Base-by-base conservation (phyloP, 1,140 invertebrate species). In the Radopholus similis region DNA sequence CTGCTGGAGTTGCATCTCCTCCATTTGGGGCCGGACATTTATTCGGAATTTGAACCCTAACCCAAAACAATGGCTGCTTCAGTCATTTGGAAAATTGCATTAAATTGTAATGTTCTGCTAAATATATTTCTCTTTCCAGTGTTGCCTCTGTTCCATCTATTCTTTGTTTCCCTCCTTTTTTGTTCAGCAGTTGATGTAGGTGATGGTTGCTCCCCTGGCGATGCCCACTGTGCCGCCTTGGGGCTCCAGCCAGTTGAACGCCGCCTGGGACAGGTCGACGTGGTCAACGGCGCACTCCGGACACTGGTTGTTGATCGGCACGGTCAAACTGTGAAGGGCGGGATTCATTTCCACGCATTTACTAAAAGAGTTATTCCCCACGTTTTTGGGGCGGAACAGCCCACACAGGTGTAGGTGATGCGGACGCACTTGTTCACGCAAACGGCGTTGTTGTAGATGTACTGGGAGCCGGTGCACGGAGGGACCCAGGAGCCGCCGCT, bases 221-320 rank as follows among this genome's bases (percentile, higher is more conserved):
- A 70, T 55, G 23, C 66, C 66, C 4, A 68, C 66, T 15, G 49
- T 68, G 11, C 64, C 66, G 4, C 65, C 66, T 13, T 51, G 34
- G 1, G 66, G 66, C 49, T 68, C 65, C 38, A 68, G 28, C 64
- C 9, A 38, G 18, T 28, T 13, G 35, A 69, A 68, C 3, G 64
- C 65, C 6, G 32, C 30, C 9, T 13, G 28, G 23, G 65, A 68
- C 9, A 68, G 26, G 18, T 70, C 65, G 1, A 69, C 67, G 15
- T 69, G 67, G 40, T 69, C 42, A 6, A 23, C n/a, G 9, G 34
- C 15, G 26, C 67, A 69, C 26, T 69, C 67, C 18, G 53, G 30
- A 34, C 67, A 69, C 26, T 72, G 68, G 64, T 69, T 57, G n/a
- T 69, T 53, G 70, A 71, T 71, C 35, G 66, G 66, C n/a, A 68